Conservation (phyloP, 2,888 invertebrate species). For the Panorpa germanica region DNA sequence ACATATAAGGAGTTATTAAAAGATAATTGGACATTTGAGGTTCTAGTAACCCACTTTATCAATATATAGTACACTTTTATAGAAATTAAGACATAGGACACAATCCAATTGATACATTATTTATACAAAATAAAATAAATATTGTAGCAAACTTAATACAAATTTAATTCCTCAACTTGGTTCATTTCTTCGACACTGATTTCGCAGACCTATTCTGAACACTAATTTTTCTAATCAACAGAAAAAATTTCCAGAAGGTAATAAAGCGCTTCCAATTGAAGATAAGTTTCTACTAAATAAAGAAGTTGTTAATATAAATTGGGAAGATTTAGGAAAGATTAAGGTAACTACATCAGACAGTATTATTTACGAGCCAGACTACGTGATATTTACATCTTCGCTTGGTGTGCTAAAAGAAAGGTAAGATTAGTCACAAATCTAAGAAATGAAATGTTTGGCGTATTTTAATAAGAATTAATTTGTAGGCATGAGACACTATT, state of each 20-base stretch:
- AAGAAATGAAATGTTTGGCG: neutral
- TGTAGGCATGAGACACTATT: constrained; percentile 32
- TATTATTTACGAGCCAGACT: constrained; percentile 32
- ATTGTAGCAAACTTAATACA: too few species aligned
- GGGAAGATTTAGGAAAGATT: constrained; percentile 20
- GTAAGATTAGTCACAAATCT: constrained; percentile 15
- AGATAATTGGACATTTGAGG: too few species aligned
- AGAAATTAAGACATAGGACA: too few species aligned
- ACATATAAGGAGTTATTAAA: too few species aligned
- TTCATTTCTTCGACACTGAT: too few species aligned
- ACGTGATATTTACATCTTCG: constrained; percentile 45
- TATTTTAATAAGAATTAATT: constrained; percentile 11
- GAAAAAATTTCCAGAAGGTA: constrained; percentile 29
- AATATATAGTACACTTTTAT: too few species aligned
- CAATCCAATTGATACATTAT: too few species aligned
- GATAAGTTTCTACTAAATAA: constrained; percentile 33
- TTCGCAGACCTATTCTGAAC: too few species aligned
- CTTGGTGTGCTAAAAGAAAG: constrained; percentile 45
- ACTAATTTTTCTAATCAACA: too few species aligned
- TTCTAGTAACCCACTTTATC: too few species aligned
- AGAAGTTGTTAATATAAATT: constrained; percentile 31
- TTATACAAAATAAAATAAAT: too few species aligned
- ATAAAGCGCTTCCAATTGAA: constrained; percentile 24
- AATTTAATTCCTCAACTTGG: too few species aligned
- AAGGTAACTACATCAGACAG: constrained; percentile 24